These are phyloP conservation scores for Synergus gifuensis DNA, from an alignment of 2,888 invertebrate species.

Conservation along the genomic window DNA sequence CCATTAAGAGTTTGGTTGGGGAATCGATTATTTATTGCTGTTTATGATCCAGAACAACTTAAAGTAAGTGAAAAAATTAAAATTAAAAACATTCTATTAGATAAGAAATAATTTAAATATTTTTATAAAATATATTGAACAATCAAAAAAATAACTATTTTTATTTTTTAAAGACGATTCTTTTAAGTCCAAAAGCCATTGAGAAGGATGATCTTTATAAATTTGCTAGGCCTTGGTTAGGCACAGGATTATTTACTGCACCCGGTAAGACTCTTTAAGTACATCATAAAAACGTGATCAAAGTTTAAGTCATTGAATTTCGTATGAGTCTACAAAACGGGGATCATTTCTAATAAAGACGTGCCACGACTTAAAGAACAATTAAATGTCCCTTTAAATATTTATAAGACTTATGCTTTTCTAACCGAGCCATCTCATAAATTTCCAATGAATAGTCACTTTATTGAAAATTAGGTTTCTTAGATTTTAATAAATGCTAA, in stretches of 20 bases:
- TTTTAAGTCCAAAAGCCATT: slow-evolving; percentile 62
- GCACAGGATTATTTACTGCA: slow-evolving; percentile 65
- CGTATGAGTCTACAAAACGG: not conserved
- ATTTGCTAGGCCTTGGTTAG: slow-evolving; percentile 62
- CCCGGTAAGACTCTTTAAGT: slow-evolving; percentile 57
- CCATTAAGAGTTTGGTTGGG: slow-evolving; percentile 63
- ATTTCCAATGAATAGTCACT: too few relatives aligned
- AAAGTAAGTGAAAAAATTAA: slow-evolving; percentile 56
- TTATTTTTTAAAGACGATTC: slow-evolving; percentile 55
- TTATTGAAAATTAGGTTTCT: too few relatives aligned
- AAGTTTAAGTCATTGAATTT: slow-evolving; percentile 62
- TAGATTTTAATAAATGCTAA: too few relatives aligned
- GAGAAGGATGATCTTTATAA: slow-evolving; percentile 63
- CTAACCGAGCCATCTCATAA: too few relatives aligned
- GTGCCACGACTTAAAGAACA: slow-evolving; percentile 34
- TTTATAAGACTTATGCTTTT: not conserved
- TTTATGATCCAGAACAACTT: slow-evolving; percentile 61
- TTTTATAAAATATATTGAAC: not conserved
- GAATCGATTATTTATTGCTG: slow-evolving; percentile 56
- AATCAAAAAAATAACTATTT: not conserved
- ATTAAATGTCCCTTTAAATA: not conserved
- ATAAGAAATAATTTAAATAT: not conserved
- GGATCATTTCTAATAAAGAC: slow-evolving; percentile 18
- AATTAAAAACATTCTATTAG: not conserved
- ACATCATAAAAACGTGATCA: slow-evolving; percentile 57